Base-by-base conservation (phyloP, 1,140 invertebrate species). In the Macrotrachela quadricornifera region DNA sequence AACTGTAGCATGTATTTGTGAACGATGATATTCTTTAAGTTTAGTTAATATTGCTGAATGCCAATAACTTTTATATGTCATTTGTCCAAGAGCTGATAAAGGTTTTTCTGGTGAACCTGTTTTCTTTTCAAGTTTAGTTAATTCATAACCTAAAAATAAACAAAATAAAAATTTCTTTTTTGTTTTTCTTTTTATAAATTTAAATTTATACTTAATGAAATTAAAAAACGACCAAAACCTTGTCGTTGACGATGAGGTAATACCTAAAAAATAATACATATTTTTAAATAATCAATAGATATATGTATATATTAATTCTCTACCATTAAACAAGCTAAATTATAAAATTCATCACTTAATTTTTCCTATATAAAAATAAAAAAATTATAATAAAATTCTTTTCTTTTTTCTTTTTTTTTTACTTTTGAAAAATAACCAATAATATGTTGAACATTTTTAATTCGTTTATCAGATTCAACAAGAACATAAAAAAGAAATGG, bases 81-180 rank as follows among this genome's bases (percentile, higher is more conserved):
- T 71, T 69, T 94, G 83, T 0, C 92, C 92, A 41, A 97, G 73
- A 71, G 97, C 92, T 38, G 87, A 94, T 13, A 97, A 70, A 15
- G 92, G 92, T 67, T 95, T 95, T 67, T 99, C 92, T 0, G 92
- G 92, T 65, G 88, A 94, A 0, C 91, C 92, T 52, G 94, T 83
- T 10, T 80, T 77, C 58, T 80, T 78, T 73, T 97, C 92, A 47
- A 87, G 70, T 63, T 87, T 81, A 15, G 88, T 92, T 41, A 76
- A 56, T 57, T 75, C 73, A 63, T 76, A 76, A 61, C 69, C 69
- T 71, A 37, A 17, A 59, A 55, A 51, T 51, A 14, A 44, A 46
- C 13, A 10, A 8, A 51, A 38, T 15, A 10, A 55, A n/a, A 55
- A 55, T 6, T 48, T n/a, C n/a, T 21, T 10, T 36, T 51, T 10